Percentiles rank a stretch among this genome's conserved stretches.
phyloP scores from a whole-genome alignment of 2,888 invertebrate species.

The Metallyticus violacea region DNA sequence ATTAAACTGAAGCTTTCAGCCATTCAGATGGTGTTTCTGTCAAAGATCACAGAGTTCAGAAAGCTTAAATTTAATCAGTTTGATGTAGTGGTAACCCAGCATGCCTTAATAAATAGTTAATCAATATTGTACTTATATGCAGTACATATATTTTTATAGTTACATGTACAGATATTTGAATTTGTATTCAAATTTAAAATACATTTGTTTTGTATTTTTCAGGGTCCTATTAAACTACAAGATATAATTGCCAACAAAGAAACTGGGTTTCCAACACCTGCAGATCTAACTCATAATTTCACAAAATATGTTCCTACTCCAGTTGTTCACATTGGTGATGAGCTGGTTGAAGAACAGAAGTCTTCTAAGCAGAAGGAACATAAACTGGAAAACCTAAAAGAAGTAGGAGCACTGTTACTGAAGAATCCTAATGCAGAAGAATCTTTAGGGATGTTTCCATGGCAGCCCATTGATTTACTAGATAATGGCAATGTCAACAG shows the following conservation, averaged over 20 bases:
- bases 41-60: too few relatives aligned
- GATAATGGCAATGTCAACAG: constrained; percentile 19
- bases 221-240: neutral
- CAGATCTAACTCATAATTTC: neutral
- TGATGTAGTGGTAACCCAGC: too few relatives aligned
- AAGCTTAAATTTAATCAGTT: too few relatives aligned
- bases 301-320: constrained; percentile 44
- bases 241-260: neutral
- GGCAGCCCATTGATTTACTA: constrained; percentile 16
- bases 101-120: too few relatives aligned
- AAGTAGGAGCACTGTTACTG: constrained; percentile 27
- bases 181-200: neutral
- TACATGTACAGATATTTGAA: too few relatives aligned
- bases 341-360: constrained; percentile 39
- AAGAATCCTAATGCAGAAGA: constrained; percentile 21
- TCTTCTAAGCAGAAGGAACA: constrained; percentile 25
- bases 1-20: too few relatives aligned
- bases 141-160: too few relatives aligned
- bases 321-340: constrained; percentile 46
- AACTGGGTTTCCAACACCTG: neutral
- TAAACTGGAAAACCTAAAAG: constrained; percentile 33
- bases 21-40: too few relatives aligned
- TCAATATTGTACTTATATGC: too few relatives aligned
- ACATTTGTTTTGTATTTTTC: neutral
- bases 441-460: neutral